A percentile compares a stretch with the other conserved stretches of the same genome.
These are phyloP conservation scores for Sylvietta virens DNA, from an alignment of 2,113 vertebrate genomes.

Conservation along the genomic window DNA sequence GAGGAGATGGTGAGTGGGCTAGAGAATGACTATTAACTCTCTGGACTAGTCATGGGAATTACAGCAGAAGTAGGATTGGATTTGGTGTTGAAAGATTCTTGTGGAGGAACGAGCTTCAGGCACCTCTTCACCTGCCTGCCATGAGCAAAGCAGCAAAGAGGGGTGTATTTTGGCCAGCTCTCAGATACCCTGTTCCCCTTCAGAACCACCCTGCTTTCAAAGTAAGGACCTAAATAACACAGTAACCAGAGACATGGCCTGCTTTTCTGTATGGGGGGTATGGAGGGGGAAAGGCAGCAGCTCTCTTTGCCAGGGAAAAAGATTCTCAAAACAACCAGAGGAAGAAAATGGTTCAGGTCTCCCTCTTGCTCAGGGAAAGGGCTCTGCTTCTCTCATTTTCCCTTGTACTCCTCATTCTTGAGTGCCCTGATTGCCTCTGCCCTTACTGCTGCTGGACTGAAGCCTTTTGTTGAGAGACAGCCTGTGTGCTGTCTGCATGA, in stretches of 20 bases:
- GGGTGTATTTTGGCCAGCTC: not conserved
- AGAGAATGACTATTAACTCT: not conserved
- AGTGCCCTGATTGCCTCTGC: not conserved
- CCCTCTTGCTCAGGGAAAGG: not conserved
- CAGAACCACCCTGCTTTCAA: not conserved
- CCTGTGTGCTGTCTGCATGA: not conserved
- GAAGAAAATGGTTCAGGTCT: not conserved
- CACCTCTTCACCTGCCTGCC: not conserved
- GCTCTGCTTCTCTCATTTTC: not conserved
- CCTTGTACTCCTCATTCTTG: not conserved
- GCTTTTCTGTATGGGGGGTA: fast-evolving
- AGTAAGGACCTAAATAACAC: not conserved
- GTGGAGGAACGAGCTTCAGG: not conserved
- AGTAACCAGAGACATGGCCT: not conserved
- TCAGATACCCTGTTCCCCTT: not conserved
- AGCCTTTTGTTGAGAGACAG: not conserved
- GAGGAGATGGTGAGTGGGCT: not conserved
- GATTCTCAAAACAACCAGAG: not conserved
- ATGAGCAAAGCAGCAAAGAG: not conserved
- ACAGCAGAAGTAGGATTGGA: not conserved
- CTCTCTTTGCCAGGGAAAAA: not conserved
- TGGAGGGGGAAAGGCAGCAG: not conserved
- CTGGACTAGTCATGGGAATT: not conserved
- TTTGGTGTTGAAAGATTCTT: not conserved
- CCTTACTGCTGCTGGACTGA: not conserved